Conservation (phyloP, 2,797 vertebrate genomes). For the Danio albolineatus region DNA sequence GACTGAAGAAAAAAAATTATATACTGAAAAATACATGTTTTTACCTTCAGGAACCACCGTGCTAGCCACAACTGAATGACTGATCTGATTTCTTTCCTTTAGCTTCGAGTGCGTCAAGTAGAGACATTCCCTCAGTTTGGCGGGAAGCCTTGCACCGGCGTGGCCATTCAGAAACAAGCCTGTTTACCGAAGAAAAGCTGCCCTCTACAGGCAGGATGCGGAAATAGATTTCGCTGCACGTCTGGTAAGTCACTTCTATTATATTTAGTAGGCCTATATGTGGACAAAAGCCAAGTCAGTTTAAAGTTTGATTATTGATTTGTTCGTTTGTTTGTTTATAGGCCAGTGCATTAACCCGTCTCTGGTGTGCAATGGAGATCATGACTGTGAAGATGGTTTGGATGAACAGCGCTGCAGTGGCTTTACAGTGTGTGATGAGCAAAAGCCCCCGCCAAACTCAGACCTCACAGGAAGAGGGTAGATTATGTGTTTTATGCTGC, state of each 20-base stretch:
- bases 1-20: no score
- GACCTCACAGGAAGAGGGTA: conserved; percentile 91
- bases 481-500: conserved; percentile 43
- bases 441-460: conserved; percentile 86
- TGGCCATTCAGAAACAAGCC: conserved; percentile 73
- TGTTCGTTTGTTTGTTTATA: conserved; percentile 56
- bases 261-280: neutral
- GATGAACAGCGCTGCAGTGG: conserved; percentile 86
- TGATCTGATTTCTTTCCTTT: conserved; percentile 35
- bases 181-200: conserved; percentile 84
- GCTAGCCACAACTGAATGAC: neutral
- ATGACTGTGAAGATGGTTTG: conserved; percentile 89
- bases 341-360: conserved; percentile 88
- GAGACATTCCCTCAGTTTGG: conserved; percentile 85
- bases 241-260: conserved; percentile 77
- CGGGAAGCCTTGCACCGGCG: conserved; percentile 82
- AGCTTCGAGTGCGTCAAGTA: conserved; percentile 83
- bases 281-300: neutral
- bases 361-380: conserved; percentile 92
- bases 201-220: conserved; percentile 84
- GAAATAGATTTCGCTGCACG: conserved; percentile 87
- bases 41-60: no score
- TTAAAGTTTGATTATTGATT: neutral
- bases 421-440: conserved; percentile 76
- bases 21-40: no score